phyloP scores from a whole-genome alignment of 2,888 invertebrate genomes.

The Carpatolechia fugitivella region DNA sequence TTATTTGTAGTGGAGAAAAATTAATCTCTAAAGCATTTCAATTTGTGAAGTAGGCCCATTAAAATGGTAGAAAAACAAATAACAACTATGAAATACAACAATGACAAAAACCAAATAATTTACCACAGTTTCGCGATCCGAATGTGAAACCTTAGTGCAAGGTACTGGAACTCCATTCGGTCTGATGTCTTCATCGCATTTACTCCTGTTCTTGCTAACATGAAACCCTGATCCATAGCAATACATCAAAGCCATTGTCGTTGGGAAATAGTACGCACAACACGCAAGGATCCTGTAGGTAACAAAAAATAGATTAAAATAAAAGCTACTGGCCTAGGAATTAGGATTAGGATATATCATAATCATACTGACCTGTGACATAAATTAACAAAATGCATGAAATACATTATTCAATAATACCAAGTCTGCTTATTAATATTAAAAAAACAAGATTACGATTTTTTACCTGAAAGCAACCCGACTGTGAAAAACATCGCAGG shows the following conservation, averaged over 20 bases:
- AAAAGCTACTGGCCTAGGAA: not conserved
- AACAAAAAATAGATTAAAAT: constrained; percentile 1
- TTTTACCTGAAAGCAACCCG: constrained; percentile 82
- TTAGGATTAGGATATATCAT: too few relatives aligned
- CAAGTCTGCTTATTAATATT: not conserved
- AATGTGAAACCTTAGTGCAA: constrained; percentile 56
- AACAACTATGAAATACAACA: too few relatives aligned
- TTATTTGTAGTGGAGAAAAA: not conserved
- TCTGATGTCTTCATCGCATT: constrained; percentile 65
- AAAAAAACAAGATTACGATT: constrained; percentile 38
- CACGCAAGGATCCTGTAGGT: constrained; percentile 87
- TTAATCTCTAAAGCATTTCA: too few relatives aligned
- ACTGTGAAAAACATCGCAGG: constrained; percentile 93
- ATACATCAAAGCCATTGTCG: constrained; percentile 95
- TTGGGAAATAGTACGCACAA: constrained; percentile 93
- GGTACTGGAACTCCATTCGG: constrained; percentile 62
- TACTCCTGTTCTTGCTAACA: constrained; percentile 88
- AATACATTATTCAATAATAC: too few relatives aligned
- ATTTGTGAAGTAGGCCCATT: too few relatives aligned
- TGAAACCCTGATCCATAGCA: constrained; percentile 95
- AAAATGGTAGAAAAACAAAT: too few relatives aligned
- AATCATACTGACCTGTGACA: too few relatives aligned
- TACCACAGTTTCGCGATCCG: constrained; percentile 57
- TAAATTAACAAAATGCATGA: too few relatives aligned
- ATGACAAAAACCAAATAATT: too few relatives aligned